Percentiles rank a stretch among this genome's conserved stretches.
phyloP scores from a whole-genome alignment of 2,113 vertebrate genomes.

The Toxotes chatareus region DNA sequence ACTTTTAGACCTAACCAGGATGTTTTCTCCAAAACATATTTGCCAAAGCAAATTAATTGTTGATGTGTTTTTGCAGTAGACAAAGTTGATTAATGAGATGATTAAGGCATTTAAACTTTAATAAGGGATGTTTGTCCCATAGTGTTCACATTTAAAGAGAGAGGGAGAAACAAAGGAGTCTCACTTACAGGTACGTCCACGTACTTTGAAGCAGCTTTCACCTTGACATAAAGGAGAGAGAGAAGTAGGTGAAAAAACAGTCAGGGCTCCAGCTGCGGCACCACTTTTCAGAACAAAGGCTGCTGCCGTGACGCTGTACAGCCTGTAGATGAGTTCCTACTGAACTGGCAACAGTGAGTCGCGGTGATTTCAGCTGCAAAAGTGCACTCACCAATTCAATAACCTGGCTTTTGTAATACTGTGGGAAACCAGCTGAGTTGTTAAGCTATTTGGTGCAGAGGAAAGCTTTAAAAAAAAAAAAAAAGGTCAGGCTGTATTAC shows the following conservation, averaged over 20 bases:
- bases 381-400: conserved; percentile 52
- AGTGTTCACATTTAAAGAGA: neutral
- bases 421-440: conserved; percentile 26
- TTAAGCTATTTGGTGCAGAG: conserved; percentile 31
- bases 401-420: conserved; percentile 11
- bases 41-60: too few species aligned
- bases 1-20: neutral
- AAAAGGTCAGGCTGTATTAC: conserved; percentile 23
- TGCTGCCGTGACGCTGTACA: neutral
- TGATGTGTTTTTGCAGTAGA: neutral
- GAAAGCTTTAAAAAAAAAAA: neutral
- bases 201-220: conserved; percentile 99
- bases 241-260: conserved; percentile 54
- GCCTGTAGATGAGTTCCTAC: conserved; percentile 4
- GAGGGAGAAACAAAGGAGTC: conserved; percentile 29
- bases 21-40: neutral
- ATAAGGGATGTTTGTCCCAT: neutral
- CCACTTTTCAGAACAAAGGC: conserved; percentile 31
- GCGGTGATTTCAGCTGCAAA: conserved; percentile 33
- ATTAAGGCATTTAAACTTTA: neutral
- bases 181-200: conserved; percentile 99
- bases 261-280: conserved; percentile 33
- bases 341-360: conserved; percentile 23
- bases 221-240: conserved; percentile 87
- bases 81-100: neutral